Percentiles rank a stretch among this genome's conserved stretches.
These are phyloP conservation scores for Nematostella vectensis DNA, from an alignment of 92 coral and sea anemone genomes.

Conservation along the genomic window DNA sequence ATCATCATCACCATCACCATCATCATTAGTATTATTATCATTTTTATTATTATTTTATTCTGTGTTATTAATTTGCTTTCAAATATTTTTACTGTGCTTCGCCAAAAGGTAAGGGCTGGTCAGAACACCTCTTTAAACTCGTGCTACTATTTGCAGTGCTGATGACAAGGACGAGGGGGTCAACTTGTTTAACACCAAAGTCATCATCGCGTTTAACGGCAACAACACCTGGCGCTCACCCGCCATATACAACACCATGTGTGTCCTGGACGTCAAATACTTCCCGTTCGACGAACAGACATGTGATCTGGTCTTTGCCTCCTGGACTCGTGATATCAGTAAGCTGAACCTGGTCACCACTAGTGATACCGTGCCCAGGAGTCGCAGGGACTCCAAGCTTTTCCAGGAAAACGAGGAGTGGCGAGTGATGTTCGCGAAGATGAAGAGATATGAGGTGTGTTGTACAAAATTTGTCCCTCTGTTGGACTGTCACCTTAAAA, in stretches of 20 bases:
- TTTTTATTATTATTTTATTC: no score
- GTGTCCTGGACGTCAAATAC: slow-evolving; percentile 69
- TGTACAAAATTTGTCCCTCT: no score
- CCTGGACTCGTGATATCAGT: slow-evolving; percentile 69
- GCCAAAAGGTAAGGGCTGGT: no score
- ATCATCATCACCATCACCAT: no score
- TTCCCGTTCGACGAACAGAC: slow-evolving; percentile 80
- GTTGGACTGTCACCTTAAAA: no score
- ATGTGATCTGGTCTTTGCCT: slow-evolving; percentile 66
- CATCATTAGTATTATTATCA: no score
- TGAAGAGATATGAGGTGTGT: slow-evolving; percentile 46
- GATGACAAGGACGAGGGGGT: slow-evolving; percentile 63
- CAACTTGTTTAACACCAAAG: slow-evolving; percentile 37
- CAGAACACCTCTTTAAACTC: no score
- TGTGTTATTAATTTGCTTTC: no score
- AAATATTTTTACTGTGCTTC: no score
- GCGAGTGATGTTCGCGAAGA: slow-evolving; percentile 34
- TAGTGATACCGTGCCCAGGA: slow-evolving; percentile 32
- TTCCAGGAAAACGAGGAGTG: slow-evolving; percentile 76
- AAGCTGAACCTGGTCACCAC: slow-evolving; percentile 27
- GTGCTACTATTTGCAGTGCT: no score
- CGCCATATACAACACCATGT: slow-evolving; percentile 72
- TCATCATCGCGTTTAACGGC: slow-evolving; percentile 47
- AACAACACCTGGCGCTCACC: slow-evolving; percentile 70
- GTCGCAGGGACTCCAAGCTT: slow-evolving; percentile 39